Evolutionary conservation across 92 coral and sea anemone species (phyloP), one percentile per base, ranked within the genome.

Genomic region (Metridium senile): DNA sequence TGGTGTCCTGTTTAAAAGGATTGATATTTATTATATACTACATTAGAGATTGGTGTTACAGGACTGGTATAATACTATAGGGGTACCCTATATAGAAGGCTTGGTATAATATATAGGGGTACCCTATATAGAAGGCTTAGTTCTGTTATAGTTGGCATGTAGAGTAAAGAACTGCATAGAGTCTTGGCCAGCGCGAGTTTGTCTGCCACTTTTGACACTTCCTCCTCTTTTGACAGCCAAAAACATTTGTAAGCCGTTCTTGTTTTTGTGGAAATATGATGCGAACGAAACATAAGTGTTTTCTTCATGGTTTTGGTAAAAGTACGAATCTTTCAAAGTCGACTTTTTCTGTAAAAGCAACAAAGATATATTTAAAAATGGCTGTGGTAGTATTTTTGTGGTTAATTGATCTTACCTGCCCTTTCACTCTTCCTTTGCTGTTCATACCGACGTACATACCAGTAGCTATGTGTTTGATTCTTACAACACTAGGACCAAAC

Each of bases 291-390:
- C 82, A 52, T 89, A 95, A 47, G 82, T 66, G 68, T 95, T 95
- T 77, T 95, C 99, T 63, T 95, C 99, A 67, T 91, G 97, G 86
- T 88, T 85, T 78, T 85, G 90, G 74, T 75, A 91, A 79, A 91
- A 88, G 68, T 89, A 68, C 63, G 85, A 57, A 34, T 91, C 85
- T 32, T 75, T 81, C 58, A 39, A n/a, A 1, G 23, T 16, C 35
- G 85, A 82, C 18, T 54, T 77, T 35, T 13, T 65, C 97, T 91
- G 85, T 57, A 58, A 74, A 78, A 26, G 49, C 1, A 65, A 75
- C 34, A 33, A 33, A 45, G 53, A 30, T 20, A 22, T 28, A n/a
- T n/a, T n/a, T n/a, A n/a, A n/a, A n/a, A n/a, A n/a, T n/a, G n/a
- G n/a, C n/a, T n/a, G n/a, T n/a, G n/a, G n/a, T n/a, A n/a, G n/a